Evolutionary conservation across 2,797 vertebrate genomes (phyloP).

Genomic region (Aeoliscus strigatus): DNA sequence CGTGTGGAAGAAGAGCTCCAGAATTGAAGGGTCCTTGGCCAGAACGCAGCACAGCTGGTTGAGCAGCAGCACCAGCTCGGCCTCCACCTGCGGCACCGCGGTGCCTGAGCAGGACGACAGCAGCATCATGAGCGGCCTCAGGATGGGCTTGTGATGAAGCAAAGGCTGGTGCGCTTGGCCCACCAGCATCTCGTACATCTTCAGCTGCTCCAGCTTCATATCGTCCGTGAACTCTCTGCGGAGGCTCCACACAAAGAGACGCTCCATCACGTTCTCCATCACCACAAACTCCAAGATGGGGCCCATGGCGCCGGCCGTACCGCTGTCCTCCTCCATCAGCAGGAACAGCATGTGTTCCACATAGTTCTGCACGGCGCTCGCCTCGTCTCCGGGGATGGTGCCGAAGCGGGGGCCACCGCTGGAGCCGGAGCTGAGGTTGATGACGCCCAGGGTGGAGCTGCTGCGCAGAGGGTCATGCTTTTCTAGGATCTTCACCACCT

Average conservation of each 20-base stretch:
- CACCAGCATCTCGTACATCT: slow-evolving; percentile 95
- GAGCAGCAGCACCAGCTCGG: slow-evolving; percentile 90
- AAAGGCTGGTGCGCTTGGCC: slow-evolving; percentile 90
- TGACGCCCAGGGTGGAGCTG: slow-evolving; percentile 43
- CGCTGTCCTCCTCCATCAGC: slow-evolving; percentile 80
- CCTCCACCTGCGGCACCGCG: slow-evolving; percentile 81
- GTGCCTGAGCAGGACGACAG: slow-evolving; percentile 84
- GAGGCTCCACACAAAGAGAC: slow-evolving; percentile 87
- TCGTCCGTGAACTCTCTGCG: slow-evolving; percentile 76
- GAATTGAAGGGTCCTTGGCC: slow-evolving; percentile 83
- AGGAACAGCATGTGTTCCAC: slow-evolving; percentile 94
- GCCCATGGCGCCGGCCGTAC: slow-evolving; percentile 54
- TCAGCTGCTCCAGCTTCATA: slow-evolving; percentile 85
- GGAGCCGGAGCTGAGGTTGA: slow-evolving; percentile 36
- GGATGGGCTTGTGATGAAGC: slow-evolving; percentile 82
- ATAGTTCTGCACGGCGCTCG: slow-evolving; percentile 90
- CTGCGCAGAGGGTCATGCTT: slow-evolving; percentile 92
- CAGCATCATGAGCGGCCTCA: slow-evolving; percentile 83
- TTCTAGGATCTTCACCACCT: slow-evolving; percentile 97
- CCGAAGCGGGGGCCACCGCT: slow-evolving; percentile 60
- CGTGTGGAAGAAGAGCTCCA: slow-evolving; percentile 93
- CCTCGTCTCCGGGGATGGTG: slow-evolving; percentile 82
- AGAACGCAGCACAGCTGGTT: slow-evolving; percentile 79
- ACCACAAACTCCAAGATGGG: slow-evolving; percentile 88
- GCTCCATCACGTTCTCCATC: slow-evolving; percentile 82